Percentiles rank a stretch among this genome's conserved stretches.
phyloP scores from a whole-genome alignment of 35 echinoderm and acorn worm genomes.

The Lytechinus variegatus region DNA sequence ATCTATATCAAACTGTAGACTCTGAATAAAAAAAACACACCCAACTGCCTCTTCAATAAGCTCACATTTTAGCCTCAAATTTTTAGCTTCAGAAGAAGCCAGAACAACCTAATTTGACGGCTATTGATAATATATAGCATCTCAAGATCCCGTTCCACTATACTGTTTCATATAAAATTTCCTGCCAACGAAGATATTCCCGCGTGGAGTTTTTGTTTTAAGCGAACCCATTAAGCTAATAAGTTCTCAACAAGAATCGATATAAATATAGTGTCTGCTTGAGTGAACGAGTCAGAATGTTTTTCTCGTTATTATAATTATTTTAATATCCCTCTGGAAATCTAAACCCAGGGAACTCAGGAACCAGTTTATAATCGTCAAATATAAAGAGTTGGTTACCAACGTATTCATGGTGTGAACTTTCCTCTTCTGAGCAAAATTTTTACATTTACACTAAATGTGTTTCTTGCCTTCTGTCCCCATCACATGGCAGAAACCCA shows the following conservation, averaged over 20 bases:
- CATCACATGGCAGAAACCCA: no score
- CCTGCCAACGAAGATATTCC: not conserved
- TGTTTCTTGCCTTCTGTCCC: no score
- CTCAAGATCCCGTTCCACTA: not conserved
- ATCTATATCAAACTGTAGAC: no score
- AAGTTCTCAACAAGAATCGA: not conserved
- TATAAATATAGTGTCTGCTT: not conserved
- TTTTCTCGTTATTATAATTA: not conserved
- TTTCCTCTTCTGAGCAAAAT: no score
- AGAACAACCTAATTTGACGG: not conserved
- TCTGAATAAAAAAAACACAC: no score
- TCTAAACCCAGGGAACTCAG: not conserved
- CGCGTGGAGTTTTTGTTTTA: not conserved
- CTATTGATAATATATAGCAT: not conserved
- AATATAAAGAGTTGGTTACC: not conserved
- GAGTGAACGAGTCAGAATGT: not conserved
- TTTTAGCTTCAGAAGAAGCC: not conserved
- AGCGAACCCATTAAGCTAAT: conserved; percentile 1
- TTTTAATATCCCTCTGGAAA: conserved; percentile 1
- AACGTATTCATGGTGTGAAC: no score
- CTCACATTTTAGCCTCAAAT: not conserved
- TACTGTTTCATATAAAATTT: not conserved
- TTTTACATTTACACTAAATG: no score
- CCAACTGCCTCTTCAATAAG: not conserved
- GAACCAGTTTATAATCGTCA: not conserved